Evolutionary conservation across 2,888 invertebrate species (phyloP), one percentile per base, ranked within the genome.

Genomic region (Philonicus albiceps): DNA sequence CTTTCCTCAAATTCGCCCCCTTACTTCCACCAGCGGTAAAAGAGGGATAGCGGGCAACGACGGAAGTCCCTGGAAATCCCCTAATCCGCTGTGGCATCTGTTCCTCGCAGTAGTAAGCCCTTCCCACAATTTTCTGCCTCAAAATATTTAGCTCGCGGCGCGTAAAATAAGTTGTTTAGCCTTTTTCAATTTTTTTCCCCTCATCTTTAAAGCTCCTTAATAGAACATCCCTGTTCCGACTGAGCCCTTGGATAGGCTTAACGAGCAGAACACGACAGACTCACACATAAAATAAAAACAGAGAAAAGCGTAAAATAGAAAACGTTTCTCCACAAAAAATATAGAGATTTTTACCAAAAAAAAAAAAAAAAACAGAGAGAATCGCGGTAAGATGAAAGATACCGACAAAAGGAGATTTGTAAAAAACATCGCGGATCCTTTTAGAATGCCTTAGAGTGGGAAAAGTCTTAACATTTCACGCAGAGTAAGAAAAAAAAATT

Each of bases 111-210:
- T 34, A 34, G 34, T 74, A 74, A 64, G 11, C 27, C 64, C 19
- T 27, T 64, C 74, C 31, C 31, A 31, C 74, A 74, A n/a, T 34
- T 74, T 74, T 74, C 7, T 74, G 34, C n/a, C 74, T 74, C 74
- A 74, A n/a, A 31, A 64, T 22, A 64, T 64, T 64, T 64, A 64
- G 64, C 64, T 64, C 64, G 64, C 64, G 27, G 64, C 64, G 76
- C 40, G 78, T 49, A 78, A 78, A 78, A 78, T 78, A 78, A 78
- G 78, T 78, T 49, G 49, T 78, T 78, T 78, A 49, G 49, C 49
- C 78, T 78, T 78, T 74, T 43, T 40, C 78, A 78, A 78, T 43
- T 43, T 43, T 78, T 43, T 74, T 74, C 6, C 6, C 31, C 37
- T 53, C 43, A 49, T 19, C 37, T 76, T 76, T 78, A 78, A 49